Conservation (phyloP, 2,797 vertebrate species). For the Rhinichthys osculus region DNA sequence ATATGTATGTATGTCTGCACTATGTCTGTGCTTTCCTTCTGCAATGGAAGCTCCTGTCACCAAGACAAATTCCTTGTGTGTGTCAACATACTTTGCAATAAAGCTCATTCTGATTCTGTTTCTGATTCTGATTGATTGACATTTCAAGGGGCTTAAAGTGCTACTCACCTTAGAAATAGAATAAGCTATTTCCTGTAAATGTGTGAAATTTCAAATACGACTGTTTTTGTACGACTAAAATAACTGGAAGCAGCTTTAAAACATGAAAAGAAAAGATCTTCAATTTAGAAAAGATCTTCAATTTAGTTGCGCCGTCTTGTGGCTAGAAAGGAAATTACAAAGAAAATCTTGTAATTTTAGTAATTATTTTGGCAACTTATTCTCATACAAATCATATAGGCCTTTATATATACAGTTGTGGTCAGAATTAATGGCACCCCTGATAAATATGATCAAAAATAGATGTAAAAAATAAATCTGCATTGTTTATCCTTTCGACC, state of each 20-base stretch:
- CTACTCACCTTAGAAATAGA: background rate
- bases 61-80: too few species aligned
- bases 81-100: too few species aligned
- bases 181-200: background rate
- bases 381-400: background rate
- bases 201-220: background rate
- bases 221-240: background rate
- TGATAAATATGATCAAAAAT: too few species aligned
- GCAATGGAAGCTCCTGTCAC: too few species aligned
- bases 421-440: too few species aligned
- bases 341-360: background rate
- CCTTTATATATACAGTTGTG: too few species aligned
- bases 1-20: too few species aligned
- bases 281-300: background rate
- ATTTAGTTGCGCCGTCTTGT: background rate
- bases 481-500: too few species aligned
- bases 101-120: too few species aligned
- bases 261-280: background rate
- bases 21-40: too few species aligned
- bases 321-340: background rate
- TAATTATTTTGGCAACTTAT: background rate
- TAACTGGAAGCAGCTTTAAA: background rate
- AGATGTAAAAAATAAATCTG: too few species aligned
- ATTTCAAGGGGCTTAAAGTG: background rate
- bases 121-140: too few species aligned